phyloP scores from a whole-genome alignment of 1,140 invertebrate genomes.

The Lutraria rhynchaena region DNA sequence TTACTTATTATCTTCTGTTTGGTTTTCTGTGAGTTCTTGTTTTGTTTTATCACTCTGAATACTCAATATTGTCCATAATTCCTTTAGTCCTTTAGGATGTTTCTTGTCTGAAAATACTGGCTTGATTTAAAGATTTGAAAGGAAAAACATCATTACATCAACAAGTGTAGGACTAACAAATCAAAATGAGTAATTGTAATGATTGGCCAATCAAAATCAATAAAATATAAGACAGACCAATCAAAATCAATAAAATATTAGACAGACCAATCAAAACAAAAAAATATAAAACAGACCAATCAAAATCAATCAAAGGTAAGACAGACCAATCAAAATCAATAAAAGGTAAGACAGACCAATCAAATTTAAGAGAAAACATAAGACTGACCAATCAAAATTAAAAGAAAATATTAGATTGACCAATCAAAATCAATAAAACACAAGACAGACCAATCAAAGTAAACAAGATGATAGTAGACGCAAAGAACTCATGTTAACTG shows the following conservation, averaged over 20 bases:
- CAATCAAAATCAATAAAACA: too few species aligned
- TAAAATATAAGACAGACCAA: neutral
- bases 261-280: neutral
- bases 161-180: neutral
- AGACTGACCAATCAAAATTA: neutral
- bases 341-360: neutral
- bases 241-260: neutral
- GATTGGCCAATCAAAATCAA: neutral
- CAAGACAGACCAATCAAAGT: neutral
- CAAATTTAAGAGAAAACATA: neutral
- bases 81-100: neutral
- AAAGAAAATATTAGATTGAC: too few species aligned
- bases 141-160: neutral
- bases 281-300: neutral
- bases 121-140: neutral
- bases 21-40: neutral
- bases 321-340: too few species aligned
- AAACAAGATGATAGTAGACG: neutral
- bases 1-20: conserved; percentile 3
- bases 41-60: neutral
- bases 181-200: neutral
- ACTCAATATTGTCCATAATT: conserved; percentile 1
- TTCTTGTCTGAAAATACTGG: neutral
- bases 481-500: too few species aligned
- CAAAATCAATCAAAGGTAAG: conserved; percentile 15